A percentile compares a stretch with the other conserved stretches of the same genome.
These are phyloP conservation scores for Agonum fuliginosum DNA, from an alignment of 2,888 invertebrate species.

Conservation along the genomic window DNA sequence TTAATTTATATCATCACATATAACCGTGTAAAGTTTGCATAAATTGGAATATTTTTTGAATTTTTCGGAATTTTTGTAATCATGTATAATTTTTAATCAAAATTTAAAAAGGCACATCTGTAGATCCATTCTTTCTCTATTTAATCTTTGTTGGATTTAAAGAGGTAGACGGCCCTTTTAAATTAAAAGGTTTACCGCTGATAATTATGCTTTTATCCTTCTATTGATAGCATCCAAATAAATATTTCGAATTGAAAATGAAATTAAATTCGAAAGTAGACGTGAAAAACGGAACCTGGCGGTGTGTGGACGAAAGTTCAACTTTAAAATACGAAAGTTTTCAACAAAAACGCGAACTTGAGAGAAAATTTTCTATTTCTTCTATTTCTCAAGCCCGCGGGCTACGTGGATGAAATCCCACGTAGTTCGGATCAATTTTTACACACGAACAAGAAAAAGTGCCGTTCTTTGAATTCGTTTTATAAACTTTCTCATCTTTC, in stretches of 20 bases:
- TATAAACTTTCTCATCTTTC: conserved; percentile 40
- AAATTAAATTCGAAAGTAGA: conserved; percentile 45
- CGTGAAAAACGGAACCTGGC: conserved; percentile 36
- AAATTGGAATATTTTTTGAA: too few relatives aligned
- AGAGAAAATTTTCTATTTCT: conserved; percentile 46
- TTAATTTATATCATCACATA: too few relatives aligned
- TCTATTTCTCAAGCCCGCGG: conserved; percentile 36
- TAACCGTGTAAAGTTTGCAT: too few relatives aligned
- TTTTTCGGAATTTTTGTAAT: too few relatives aligned
- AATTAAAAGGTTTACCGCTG: conserved; percentile 42
- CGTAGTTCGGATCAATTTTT: conserved; percentile 46
- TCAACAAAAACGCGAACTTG: conserved; percentile 50
- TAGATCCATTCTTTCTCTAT: too few relatives aligned
- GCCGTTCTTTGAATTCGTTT: conserved; percentile 38
- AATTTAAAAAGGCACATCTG: too few relatives aligned
- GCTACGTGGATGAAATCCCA: conserved; percentile 48
- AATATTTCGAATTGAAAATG: conserved; percentile 53
- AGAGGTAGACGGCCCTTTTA: too few relatives aligned
- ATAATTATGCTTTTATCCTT: conserved; percentile 47
- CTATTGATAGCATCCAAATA: conserved; percentile 51
- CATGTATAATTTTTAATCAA: too few relatives aligned
- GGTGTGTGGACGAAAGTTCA: conserved; percentile 44
- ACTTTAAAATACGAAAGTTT: conserved; percentile 54
- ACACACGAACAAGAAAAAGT: conserved; percentile 45
- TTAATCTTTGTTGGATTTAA: too few relatives aligned